Conservation (phyloP, 2,888 invertebrate genomes). For the Mesorhabditis belari region DNA sequence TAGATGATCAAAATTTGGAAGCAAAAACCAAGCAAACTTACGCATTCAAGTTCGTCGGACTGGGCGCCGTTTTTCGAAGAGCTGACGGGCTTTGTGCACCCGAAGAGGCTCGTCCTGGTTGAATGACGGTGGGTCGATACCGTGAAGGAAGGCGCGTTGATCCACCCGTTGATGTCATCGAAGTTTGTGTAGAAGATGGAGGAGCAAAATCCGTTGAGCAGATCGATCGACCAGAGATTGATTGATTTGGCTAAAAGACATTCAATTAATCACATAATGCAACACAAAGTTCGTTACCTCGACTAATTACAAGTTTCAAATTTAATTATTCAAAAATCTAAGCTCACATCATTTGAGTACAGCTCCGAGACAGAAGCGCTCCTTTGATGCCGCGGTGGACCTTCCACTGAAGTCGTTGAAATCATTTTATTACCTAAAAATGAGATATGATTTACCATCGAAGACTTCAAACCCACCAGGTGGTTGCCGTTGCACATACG, state of each 20-base stretch:
- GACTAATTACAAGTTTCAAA: not conserved
- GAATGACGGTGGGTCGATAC: constrained; percentile 41
- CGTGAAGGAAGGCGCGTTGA: constrained; percentile 39
- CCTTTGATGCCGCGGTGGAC: constrained; percentile 19
- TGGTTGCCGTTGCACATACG: constrained; percentile 2
- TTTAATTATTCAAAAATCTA: not conserved
- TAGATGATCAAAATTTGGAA: no score
- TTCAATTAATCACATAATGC: no score
- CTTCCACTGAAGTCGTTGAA: no score
- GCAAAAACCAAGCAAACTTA: no score
- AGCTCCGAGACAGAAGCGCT: constrained; percentile 41
- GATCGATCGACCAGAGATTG: constrained; percentile 31
- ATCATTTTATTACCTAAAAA: no score
- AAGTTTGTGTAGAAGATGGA: no score
- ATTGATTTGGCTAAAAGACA: constrained; percentile 32
- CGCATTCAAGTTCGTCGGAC: not conserved
- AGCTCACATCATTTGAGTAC: constrained; percentile 17
- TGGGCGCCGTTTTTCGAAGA: constrained; percentile 9
- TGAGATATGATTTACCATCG: no score
- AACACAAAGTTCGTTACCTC: no score
- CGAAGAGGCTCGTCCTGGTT: constrained; percentile 18
- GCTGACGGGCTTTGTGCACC: constrained; percentile 27
- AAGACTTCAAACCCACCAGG: constrained; percentile 21
- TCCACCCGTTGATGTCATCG: constrained; percentile 13
- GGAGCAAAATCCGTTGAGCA: not conserved